Base-by-base conservation (phyloP, 2,797 vertebrate species). In the Babyrousa celebensis region DNA sequence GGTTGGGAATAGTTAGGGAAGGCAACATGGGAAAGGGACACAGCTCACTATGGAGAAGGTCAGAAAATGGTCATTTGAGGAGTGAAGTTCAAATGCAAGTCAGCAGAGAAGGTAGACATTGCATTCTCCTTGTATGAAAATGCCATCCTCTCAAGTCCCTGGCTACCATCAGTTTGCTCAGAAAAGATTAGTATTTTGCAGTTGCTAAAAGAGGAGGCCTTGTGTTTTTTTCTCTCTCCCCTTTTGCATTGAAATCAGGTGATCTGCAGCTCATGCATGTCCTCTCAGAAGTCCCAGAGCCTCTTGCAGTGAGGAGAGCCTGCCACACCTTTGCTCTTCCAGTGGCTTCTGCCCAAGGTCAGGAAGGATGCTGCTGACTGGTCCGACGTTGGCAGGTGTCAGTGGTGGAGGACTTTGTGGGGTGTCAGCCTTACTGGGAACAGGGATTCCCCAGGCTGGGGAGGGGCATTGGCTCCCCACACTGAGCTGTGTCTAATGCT, bases 121-220 rank as follows among this genome's bases (percentile, higher is more conserved):
- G n/a, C 11, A 67, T 72, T 56, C 91, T 21, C 65, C 29, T 21
- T 20, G 36, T 21, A 2, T 71, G 27, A 63, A 89, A n/a, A 68
- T 11, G 27, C 78, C 89, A 10, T 85, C 63, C 60, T 74, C 32
- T 52, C 56, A 60, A n/a, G 62, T n/a, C 18, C 12, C 48, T 85
- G 17, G 27, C 40, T 68, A 32, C 85, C 21, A 25, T 79, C 70
- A 25, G 10, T 85, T 94, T 91, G n/a, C 27, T 93, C 94, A 21
- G 89, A 67, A 79, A 88, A 90, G 7, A 29, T 92, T 60, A 48
- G 40, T 58, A 32, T 85, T 89, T 83, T 94, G 52, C 32, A 82
- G 7, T 48, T 90, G 10, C n/a, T 52, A 40, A 60, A 89, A 85
- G 56, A 89, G 29, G 40, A 84, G 4, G 12, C 36, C 43, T 70